Conservation (phyloP, 2,113 vertebrate species). For the Myrmecobius fasciatus region DNA sequence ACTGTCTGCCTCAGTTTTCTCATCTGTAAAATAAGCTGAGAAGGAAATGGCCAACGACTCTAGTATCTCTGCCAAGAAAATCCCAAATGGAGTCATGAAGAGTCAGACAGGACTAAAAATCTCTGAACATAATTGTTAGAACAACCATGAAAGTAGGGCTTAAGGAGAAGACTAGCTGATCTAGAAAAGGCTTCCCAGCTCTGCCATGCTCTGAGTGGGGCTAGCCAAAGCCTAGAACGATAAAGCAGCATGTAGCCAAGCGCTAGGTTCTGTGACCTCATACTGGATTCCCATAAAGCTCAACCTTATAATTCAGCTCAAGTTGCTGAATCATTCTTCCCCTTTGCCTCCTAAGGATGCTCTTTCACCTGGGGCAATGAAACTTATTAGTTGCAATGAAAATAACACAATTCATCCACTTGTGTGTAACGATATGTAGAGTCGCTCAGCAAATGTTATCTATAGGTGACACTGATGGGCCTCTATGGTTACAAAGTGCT, state of each 20-base stretch:
- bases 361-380: constrained; percentile 29
- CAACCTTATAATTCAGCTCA: not conserved
- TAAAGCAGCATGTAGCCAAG: not conserved
- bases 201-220: not conserved
- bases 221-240: not conserved
- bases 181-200: not conserved
- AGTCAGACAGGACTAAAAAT: not conserved
- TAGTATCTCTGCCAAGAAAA: not conserved
- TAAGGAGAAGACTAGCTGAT: not conserved
- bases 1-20: not conserved
- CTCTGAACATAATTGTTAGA: not conserved
- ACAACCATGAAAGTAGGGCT: not conserved
- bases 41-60: not conserved
- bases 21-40: not conserved
- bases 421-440: constrained; percentile 37
- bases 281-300: not conserved
- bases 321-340: constrained; percentile 48
- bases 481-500: not conserved
- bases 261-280: not conserved
- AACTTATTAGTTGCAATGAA: constrained; percentile 58
- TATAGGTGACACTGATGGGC: not conserved
- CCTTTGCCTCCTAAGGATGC: constrained; percentile 22
- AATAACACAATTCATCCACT: constrained; percentile 46
- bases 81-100: not conserved
- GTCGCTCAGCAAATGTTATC: constrained; percentile 24